A percentile compares a stretch with the other conserved stretches of the same genome.
These are phyloP conservation scores for Pinctada fucata DNA, from an alignment of 2,888 invertebrate genomes.

Conservation along the genomic window DNA sequence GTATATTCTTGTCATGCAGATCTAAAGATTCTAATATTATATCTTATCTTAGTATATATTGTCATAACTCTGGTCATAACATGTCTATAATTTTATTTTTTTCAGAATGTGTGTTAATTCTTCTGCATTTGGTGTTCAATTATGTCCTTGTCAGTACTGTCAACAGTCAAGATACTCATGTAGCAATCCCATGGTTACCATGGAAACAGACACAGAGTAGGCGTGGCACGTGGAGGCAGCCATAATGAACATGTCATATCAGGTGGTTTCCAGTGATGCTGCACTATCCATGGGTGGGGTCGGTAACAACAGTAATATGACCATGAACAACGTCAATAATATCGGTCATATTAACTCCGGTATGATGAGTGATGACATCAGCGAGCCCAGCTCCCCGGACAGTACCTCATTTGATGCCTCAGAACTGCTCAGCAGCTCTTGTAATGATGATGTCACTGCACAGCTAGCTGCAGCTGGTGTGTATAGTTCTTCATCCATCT, in stretches of 20 bases:
- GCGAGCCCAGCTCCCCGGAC: conserved; percentile 76
- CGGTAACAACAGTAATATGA: conserved; percentile 8
- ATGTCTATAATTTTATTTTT: too few relatives aligned
- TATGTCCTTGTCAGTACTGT: too few relatives aligned
- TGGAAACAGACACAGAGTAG: too few relatives aligned
- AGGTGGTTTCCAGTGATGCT: conserved; percentile 16
- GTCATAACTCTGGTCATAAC: too few relatives aligned
- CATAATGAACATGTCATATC: conserved; percentile 28
- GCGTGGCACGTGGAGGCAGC: too few relatives aligned
- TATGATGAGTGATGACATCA: conserved; percentile 75
- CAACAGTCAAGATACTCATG: too few relatives aligned
- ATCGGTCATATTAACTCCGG: conserved; percentile 50
- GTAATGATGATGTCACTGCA: conserved; percentile 96
- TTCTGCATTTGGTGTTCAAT: too few relatives aligned
- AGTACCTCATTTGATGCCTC: conserved; percentile 81
- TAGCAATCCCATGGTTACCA: too few relatives aligned
- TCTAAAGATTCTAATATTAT: too few relatives aligned
- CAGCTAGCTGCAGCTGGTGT: conserved; percentile 95
- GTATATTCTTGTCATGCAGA: too few relatives aligned
- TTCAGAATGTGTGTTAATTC: too few relatives aligned
- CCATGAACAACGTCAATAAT: conserved; percentile 47
- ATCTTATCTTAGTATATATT: too few relatives aligned
- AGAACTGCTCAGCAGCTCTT: conserved; percentile 89
- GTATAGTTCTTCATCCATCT: background rate
- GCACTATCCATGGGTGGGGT: conserved; percentile 5